These are phyloP conservation scores for Caenorhabditis wallacei DNA, from an alignment of 2,888 invertebrate genomes.

Conservation along the genomic window DNA sequence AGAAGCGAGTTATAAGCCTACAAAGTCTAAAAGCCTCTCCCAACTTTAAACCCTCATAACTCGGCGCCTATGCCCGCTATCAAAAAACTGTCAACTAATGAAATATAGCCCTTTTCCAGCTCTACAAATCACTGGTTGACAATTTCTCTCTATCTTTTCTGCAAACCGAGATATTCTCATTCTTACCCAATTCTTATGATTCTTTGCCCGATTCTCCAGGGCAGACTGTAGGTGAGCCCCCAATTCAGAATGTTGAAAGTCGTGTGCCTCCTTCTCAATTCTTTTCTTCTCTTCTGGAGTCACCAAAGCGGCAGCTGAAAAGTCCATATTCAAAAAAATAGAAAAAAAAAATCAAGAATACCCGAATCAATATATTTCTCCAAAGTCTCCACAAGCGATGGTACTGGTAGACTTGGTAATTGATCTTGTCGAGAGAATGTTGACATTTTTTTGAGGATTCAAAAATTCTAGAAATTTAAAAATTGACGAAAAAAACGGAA, in stretches of 20 bases:
- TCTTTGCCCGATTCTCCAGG: constrained; percentile 64
- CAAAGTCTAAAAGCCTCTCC: too few species aligned
- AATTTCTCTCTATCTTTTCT: too few species aligned
- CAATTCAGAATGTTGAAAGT: constrained; percentile 66
- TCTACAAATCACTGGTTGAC: too few species aligned
- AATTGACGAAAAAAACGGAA: not conserved
- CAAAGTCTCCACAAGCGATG: constrained; percentile 70
- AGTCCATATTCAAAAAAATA: not conserved
- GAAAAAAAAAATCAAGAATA: constrained; percentile 9
- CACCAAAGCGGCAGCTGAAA: constrained; percentile 67
- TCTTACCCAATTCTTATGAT: constrained; percentile 73
- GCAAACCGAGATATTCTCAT: not conserved
- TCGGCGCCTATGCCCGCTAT: too few species aligned
- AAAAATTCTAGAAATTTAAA: not conserved
- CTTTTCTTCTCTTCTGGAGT: constrained; percentile 55
- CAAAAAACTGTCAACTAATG: too few species aligned
- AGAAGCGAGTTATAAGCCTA: too few species aligned
- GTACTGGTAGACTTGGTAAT: constrained; percentile 72
- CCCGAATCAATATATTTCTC: constrained; percentile 73
- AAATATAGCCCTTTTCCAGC: too few species aligned
- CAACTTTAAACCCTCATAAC: too few species aligned
- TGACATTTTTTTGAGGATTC: constrained; percentile 40
- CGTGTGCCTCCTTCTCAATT: constrained; percentile 64
- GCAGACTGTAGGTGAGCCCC: constrained; percentile 68
- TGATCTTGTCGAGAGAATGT: constrained; percentile 63